Conservation (phyloP, 1,140 invertebrate genomes). For the Pseudomyrmex flavicornis region DNA sequence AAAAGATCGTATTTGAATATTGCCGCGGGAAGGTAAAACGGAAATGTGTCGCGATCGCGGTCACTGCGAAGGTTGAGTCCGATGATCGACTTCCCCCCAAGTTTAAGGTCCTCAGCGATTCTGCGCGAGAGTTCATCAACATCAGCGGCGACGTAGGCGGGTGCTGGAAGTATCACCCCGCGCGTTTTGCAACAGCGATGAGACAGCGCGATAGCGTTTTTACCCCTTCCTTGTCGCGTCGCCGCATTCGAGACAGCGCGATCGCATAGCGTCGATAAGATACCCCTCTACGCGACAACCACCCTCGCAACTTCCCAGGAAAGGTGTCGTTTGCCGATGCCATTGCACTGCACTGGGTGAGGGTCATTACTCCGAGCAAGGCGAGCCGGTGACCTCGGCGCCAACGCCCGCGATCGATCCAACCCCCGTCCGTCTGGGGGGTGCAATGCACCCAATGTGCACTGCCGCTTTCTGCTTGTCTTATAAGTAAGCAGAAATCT, state of each 20-base stretch:
- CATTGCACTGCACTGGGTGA: conserved; percentile 86
- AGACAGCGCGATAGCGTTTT: conserved; percentile 57
- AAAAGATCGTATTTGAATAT: conserved; percentile 50
- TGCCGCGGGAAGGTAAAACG: conserved; percentile 10
- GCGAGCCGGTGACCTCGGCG: conserved; percentile 85
- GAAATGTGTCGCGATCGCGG: conserved; percentile 41
- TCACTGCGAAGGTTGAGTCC: conserved; percentile 56
- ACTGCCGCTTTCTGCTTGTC: conserved; percentile 34
- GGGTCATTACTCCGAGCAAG: conserved; percentile 85
- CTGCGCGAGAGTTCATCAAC: conserved; percentile 69
- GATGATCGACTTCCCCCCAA: conserved; percentile 76
- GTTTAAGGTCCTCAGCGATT: conserved; percentile 79
- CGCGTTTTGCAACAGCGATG: conserved; percentile 54
- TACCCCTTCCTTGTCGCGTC: conserved; percentile 37
- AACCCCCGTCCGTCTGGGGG: conserved; percentile 75
- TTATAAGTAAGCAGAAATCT: conserved; percentile 21
- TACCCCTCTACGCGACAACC: conserved; percentile 45
- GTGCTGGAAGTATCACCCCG: conserved; percentile 34
- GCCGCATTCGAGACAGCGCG: conserved; percentile 40
- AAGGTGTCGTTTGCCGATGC: conserved; percentile 76
- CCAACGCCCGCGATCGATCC: conserved; percentile 85
- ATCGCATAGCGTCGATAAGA: conserved; percentile 53
- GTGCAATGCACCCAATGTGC: conserved; percentile 76
- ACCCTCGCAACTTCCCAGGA: conserved; percentile 48
- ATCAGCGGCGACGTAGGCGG: conserved; percentile 6